Conservation (phyloP, 1,140 invertebrate genomes). For the Heliconius melpomene region DNA sequence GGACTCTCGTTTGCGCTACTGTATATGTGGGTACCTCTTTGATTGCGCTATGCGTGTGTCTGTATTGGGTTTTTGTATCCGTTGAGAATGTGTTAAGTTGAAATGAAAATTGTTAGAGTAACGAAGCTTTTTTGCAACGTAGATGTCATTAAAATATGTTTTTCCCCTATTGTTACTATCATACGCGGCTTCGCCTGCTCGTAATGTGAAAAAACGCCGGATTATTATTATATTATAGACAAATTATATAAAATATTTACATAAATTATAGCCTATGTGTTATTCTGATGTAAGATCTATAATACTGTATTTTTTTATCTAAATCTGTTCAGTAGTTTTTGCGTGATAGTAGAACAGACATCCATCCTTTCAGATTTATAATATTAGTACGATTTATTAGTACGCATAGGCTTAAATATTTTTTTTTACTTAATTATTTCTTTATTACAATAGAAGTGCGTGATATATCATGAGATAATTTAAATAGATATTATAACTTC, state of each 20-base stretch:
- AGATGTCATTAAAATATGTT: background rate
- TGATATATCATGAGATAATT: background rate
- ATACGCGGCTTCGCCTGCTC: background rate
- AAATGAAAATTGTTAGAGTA: background rate
- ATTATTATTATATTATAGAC: no score
- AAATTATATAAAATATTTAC: no score
- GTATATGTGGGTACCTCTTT: constrained; percentile 21
- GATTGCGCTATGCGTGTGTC: constrained; percentile 24
- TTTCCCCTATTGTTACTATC: background rate
- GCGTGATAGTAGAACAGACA: no score
- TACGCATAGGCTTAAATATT: no score
- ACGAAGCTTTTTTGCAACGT: background rate
- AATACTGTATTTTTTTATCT: no score
- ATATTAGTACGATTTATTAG: no score
- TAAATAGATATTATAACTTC: background rate
- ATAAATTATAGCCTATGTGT: no score
- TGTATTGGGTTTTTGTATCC: constrained; percentile 10
- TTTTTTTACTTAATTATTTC: background rate
- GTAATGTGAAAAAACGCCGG: background rate
- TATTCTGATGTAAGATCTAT: no score
- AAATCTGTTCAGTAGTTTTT: no score
- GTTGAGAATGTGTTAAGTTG: background rate
- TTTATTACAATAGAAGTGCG: background rate
- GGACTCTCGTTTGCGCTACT: constrained; percentile 37
- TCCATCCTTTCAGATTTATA: no score